Evolutionary conservation across 2,797 vertebrate species (phyloP).

Genomic region (Dendrocincla fuliginosa): DNA sequence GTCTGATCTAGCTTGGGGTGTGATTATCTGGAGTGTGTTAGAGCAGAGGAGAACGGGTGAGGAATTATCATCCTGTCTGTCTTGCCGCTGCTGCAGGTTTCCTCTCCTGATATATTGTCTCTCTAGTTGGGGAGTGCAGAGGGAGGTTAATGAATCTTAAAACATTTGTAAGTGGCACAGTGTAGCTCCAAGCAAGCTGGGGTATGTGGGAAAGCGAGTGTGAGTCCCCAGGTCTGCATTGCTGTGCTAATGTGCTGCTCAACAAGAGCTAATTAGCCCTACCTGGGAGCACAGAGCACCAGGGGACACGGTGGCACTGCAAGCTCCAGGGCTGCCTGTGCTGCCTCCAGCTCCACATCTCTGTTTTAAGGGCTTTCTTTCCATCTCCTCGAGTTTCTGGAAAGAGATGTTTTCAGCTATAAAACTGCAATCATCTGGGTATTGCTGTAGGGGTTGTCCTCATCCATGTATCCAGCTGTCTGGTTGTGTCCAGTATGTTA

Average conservation of each 20-base stretch:
- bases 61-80: constrained; percentile 51
- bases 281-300: not conserved
- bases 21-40: constrained; percentile 34
- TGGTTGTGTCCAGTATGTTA: not conserved
- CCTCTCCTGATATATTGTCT: constrained; percentile 43
- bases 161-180: constrained; percentile 29
- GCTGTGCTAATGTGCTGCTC: not conserved
- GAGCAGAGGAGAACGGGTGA: constrained; percentile 15
- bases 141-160: constrained; percentile 60
- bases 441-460: not conserved
- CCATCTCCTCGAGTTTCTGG: not conserved
- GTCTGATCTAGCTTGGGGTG: constrained; percentile 40
- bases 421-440: not conserved
- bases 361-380: not conserved
- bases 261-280: constrained; percentile 8
- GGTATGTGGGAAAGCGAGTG: rapidly evolving
- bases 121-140: not conserved
- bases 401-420: not conserved
- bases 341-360: not conserved
- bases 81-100: constrained; percentile 21
- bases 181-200: not conserved
- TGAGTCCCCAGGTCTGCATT: not conserved
- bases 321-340: not conserved
- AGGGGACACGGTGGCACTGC: not conserved
- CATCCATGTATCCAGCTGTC: not conserved